Evolutionary conservation across 2,888 invertebrate genomes (phyloP), one percentile per base, ranked within the genome.

Genomic region (Nowickia ferox): DNA sequence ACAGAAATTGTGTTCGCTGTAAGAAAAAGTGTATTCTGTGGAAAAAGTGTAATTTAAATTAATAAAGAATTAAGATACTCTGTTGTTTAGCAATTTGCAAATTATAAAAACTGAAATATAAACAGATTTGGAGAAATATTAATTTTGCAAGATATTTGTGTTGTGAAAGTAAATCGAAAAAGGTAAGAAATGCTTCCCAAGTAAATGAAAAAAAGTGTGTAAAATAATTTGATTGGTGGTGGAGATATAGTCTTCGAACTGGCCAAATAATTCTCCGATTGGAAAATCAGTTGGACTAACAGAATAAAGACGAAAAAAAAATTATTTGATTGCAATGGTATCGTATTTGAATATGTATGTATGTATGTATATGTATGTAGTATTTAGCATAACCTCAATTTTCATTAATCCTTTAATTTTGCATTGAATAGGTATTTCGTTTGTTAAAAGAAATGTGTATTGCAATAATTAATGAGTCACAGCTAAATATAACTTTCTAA

Each of bases 391-490:
- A 53, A 53, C 53, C 53, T 53, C 53, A 53, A 53, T 53, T 19
- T 19, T 1, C 1, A 4, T 19, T 19, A 53, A 0, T 10, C 11
- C n/a, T n/a, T 48, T 48, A 8, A n/a, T 15, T 5, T n/a, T n/a
- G 53, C 3, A 57, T 15, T 19, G 10, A n/a, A 4, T 22, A 19
- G 10, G 10, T 53, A 5, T 8, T 57, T 30, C 10, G 30, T 6
- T 53, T 57, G 15, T 30, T 19, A 4, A 19, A 2, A 48, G 40
- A 48, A 48, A n/a, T n/a, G 19, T 44, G 30, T 17, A 46, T 40
- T 59, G 4, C n/a, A 59, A 48, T 38, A 57, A 57, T 77, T 48
- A 9, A 51, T 78, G 78, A 78, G 51, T 78, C 78, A 78, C n/a
- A 17, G 19, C 68, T 78, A 78, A 22, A 78, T 22, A 69, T 61